Evolutionary conservation across 2,797 vertebrate genomes (phyloP).

Genomic region (Thripadectes ignobilis): DNA sequence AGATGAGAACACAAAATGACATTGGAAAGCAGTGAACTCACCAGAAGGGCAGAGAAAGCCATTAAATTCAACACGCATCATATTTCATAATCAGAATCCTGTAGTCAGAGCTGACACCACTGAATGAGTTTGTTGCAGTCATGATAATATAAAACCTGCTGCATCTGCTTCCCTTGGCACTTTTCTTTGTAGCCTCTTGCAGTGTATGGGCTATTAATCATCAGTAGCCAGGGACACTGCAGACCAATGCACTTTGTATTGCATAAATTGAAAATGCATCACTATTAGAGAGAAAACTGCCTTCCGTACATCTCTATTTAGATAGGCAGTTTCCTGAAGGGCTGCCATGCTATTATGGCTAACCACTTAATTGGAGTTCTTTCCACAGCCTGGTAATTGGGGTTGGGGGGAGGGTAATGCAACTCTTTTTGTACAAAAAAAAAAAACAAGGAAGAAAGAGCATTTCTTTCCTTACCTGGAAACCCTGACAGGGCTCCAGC

Average conservation of each 20-base stretch:
- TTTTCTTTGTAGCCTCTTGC: constrained; percentile 73
- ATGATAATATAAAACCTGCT: constrained; percentile 77
- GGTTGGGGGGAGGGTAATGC: neutral
- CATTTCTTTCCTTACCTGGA: neutral
- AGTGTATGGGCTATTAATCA: constrained; percentile 77
- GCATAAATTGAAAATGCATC: constrained; percentile 75
- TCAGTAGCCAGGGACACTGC: constrained; percentile 62
- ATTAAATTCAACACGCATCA: constrained; percentile 80
- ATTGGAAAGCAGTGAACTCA: constrained; percentile 79
- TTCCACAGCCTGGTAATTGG: constrained; percentile 36
- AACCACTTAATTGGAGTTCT: constrained; percentile 51
- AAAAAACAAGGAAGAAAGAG: neutral
- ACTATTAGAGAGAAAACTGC: constrained; percentile 65
- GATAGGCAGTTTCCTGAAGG: constrained; percentile 68
- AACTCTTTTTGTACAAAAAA: neutral
- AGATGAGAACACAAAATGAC: constrained; percentile 80
- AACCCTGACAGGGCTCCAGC: neutral
- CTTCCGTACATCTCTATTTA: constrained; percentile 71
- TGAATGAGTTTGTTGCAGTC: constrained; percentile 79
- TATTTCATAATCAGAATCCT: constrained; percentile 84
- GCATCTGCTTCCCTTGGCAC: constrained; percentile 76
- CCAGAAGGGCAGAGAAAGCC: constrained; percentile 80
- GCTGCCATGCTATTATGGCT: constrained; percentile 41
- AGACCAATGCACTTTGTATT: constrained; percentile 72
- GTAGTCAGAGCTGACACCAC: constrained; percentile 78